Evolutionary conservation across 2,888 invertebrate genomes (phyloP).

Genomic region (Rugalucina vietnamica): DNA sequence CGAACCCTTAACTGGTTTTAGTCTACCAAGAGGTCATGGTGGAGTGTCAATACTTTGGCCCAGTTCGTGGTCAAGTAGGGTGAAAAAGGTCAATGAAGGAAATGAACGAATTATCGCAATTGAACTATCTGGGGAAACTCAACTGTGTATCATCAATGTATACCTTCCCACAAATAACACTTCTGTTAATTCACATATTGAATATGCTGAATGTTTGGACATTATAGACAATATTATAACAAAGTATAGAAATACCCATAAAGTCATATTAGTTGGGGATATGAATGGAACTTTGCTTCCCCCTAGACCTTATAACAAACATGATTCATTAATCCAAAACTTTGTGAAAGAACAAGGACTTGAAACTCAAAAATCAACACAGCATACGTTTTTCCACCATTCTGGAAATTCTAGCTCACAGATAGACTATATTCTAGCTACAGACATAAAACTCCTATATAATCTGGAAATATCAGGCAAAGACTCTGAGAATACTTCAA

Average conservation of each 20-base stretch:
- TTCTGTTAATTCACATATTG: neutral
- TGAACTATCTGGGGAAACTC: neutral
- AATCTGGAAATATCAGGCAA: neutral
- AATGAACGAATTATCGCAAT: constrained; percentile 4
- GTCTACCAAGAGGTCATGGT: neutral
- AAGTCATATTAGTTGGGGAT: neutral
- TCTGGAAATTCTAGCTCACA: neutral
- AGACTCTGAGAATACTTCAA: neutral
- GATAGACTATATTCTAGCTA: neutral
- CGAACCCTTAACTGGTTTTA: neutral
- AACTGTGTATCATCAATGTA: neutral
- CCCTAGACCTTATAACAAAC: neutral
- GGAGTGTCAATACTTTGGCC: neutral
- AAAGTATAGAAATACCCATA: neutral
- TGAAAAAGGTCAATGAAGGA: neutral
- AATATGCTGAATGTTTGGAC: neutral
- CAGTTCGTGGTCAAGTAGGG: neutral
- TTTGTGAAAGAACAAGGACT: neutral
- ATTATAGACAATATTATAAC: neutral
- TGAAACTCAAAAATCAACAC: neutral
- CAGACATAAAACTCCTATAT: neutral
- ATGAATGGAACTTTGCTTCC: constrained; percentile 2
- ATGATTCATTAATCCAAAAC: neutral
- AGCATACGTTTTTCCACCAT: neutral
- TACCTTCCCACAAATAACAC: neutral